phyloP scores from a whole-genome alignment of 2,797 vertebrate species.

The Spondyliosoma cantharus region DNA sequence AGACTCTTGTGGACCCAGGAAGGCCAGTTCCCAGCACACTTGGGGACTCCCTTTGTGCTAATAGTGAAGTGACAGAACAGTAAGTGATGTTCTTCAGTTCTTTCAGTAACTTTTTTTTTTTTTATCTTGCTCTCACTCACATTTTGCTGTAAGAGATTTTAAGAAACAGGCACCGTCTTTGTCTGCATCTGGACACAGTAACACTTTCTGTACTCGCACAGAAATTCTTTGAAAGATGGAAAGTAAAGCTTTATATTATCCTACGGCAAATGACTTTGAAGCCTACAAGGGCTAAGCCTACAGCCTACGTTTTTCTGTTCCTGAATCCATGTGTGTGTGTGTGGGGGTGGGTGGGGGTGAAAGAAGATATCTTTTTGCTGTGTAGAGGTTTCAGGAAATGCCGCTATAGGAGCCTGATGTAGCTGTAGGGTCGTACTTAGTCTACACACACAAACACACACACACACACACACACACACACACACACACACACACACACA shows the following conservation, averaged over 20 bases:
- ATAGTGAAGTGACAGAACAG: neutral
- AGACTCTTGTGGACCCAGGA: neutral
- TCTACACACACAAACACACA: constrained; percentile 13
- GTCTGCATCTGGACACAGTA: constrained; percentile 20
- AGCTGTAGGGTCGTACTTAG: constrained; percentile 51
- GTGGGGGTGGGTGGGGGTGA: constrained; percentile 42
- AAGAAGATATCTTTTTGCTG: constrained; percentile 69
- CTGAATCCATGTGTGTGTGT: constrained; percentile 15
- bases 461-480: constrained; percentile 43
- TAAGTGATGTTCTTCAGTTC: neutral
- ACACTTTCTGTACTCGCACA: constrained; percentile 26
- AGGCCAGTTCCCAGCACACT: neutral
- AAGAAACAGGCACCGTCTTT: constrained; percentile 27
- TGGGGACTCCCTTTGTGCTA: neutral
- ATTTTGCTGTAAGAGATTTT: constrained; percentile 26
- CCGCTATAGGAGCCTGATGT: constrained; percentile 71
- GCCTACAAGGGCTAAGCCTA: constrained; percentile 36
- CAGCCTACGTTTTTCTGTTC: constrained; percentile 16
- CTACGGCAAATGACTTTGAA: constrained; percentile 58
- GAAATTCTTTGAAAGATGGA: constrained; percentile 62
- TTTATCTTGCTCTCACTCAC: neutral
- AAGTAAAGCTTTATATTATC: constrained; percentile 62
- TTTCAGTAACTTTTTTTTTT: neutral
- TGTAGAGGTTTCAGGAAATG: constrained; percentile 71
- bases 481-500: constrained; percentile 39